Evolutionary conservation across 1,140 invertebrate genomes (phyloP).

Genomic region (Pogonomyrmex barbatus): DNA sequence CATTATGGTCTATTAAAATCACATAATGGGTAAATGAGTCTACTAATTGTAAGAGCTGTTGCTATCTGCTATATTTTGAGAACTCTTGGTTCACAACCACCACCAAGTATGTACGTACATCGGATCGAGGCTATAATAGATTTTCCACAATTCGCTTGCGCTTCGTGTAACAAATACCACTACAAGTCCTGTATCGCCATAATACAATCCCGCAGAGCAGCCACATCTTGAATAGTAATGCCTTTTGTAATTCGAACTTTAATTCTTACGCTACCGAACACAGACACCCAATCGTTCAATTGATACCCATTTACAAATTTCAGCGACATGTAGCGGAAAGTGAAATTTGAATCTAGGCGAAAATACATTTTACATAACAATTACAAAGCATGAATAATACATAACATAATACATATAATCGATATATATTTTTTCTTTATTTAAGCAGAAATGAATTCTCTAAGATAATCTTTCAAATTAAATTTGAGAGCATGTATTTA

Average conservation of each 20-base stretch:
- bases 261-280: conserved; percentile 5
- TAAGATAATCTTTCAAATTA: not conserved
- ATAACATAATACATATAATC: not conserved
- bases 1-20: conserved; percentile 45
- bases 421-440: not conserved
- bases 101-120: conserved; percentile 33
- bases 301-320: not conserved
- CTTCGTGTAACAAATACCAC: conserved; percentile 51
- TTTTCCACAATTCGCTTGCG: conserved; percentile 55
- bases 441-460: not conserved
- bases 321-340: not conserved
- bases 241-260: conserved; percentile 59
- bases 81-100: conserved; percentile 31
- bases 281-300: not conserved
- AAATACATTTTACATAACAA: not conserved
- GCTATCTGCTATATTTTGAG: conserved; percentile 34
- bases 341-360: conserved; percentile 7
- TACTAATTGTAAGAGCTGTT: conserved; percentile 33
- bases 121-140: conserved; percentile 48
- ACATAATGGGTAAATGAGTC: conserved; percentile 38
- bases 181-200: conserved; percentile 8
- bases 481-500: not conserved
- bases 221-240: conserved; percentile 58
- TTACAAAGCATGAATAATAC: not conserved
- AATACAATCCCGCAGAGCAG: conserved; percentile 26